Base-by-base conservation (phyloP, 2,797 vertebrate genomes). In the Taenioides sp. region DNA sequence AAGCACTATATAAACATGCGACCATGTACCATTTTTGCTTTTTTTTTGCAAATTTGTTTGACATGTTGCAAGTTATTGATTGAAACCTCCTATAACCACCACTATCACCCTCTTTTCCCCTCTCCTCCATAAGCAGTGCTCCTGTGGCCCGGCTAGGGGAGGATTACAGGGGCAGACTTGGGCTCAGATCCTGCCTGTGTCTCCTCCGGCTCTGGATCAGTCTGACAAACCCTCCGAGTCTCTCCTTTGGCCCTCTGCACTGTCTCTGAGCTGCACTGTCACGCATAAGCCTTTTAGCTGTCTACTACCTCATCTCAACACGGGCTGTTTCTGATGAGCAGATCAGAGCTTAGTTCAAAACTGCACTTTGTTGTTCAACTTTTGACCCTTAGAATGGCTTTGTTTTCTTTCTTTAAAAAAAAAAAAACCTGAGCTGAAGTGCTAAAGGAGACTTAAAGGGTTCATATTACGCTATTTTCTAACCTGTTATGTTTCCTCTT, bases 161-260 rank as follows among this genome's bases (percentile, higher is more conserved):
- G 80, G 89, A 90, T 90, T 92, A 90, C 77, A 17, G 28, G 78
- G 66, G 89, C 75, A 78, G 80, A 76, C 84, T 71, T 3, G 79
- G 84, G 86, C 72, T 90, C 92, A 93, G 91, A 93, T 93, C 91
- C 82, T 62, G 37, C 74, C 84, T 81, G 74, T 81, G 74, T 75
- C 84, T 86, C 73, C 28, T 67, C 70, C 1, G 7, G 68, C 40
- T 50, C 78, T 82, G 25, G 81, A 87, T 85, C 86, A 57, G 7
- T 65, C 84, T 77, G 82, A 91, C 87, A 90, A 89, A 81, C 27
- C 81, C 70, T 84, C 79, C 79, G 73, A 84, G 80, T 78, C 75
- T 58, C 62, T 72, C 79, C 73, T 73, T 50, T 49, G 49, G 34
- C 60, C 64, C 71, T 81, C 70, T 73, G 73, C 71, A 64, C 70